A percentile compares a stretch with the other conserved stretches of the same genome.
Evolutionary conservation across 2,797 vertebrate species (phyloP).

Genomic region (Phaenicophaeus curvirostris): DNA sequence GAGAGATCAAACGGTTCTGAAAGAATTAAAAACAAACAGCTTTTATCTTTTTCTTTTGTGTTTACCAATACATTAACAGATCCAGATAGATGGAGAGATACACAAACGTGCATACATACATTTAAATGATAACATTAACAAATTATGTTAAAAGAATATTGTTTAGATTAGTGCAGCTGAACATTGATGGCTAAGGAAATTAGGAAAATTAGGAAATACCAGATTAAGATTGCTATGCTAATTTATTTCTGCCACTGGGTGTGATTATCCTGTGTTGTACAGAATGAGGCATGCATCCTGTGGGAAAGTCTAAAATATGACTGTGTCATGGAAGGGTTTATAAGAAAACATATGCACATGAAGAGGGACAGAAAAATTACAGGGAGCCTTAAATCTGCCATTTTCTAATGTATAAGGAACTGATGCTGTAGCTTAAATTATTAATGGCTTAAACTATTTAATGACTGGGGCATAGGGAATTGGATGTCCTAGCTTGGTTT

Average conservation of each 20-base stretch:
- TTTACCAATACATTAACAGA: conserved; percentile 61
- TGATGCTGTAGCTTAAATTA: not conserved
- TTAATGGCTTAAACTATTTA: no score
- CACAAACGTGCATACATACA: not conserved
- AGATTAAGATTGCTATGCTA: conserved; percentile 46
- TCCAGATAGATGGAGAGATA: conserved; percentile 34
- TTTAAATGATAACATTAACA: not conserved
- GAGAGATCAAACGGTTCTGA: conserved; percentile 47
- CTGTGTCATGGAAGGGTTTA: not conserved
- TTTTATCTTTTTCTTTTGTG: conserved; percentile 60
- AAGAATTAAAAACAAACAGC: conserved; percentile 68
- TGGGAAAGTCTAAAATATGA: conserved; percentile 53
- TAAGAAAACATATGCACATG: conserved; percentile 10
- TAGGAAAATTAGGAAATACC: conserved; percentile 60
- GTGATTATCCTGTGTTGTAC: conserved; percentile 52
- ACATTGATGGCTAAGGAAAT: conserved; percentile 41
- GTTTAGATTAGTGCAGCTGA: not conserved
- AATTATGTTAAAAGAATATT: not conserved
- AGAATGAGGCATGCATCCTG: conserved; percentile 52
- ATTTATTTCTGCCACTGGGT: conserved; percentile 53
- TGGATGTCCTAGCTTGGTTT: not conserved
- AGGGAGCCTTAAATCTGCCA: not conserved
- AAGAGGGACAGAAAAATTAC: not conserved
- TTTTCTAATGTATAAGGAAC: not conserved
- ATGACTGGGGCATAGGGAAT: not conserved